Base-by-base conservation (phyloP, 2,797 vertebrate species). In the Silurus aristotelis region DNA sequence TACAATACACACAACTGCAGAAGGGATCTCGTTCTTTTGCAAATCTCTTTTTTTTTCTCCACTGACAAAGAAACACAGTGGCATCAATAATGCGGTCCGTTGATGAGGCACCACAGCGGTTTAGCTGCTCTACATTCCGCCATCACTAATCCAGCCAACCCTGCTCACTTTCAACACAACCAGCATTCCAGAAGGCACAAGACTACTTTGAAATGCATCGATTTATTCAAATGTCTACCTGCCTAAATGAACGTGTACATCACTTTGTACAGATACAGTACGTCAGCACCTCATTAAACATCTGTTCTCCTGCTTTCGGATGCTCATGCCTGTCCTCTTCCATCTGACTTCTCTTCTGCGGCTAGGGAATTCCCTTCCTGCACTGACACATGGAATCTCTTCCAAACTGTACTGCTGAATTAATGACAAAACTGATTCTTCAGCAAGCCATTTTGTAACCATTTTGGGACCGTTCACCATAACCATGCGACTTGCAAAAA, bases 121-220 rank as follows among this genome's bases (percentile, higher is more conserved):
- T 92, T 85, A 90, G 90, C 90, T 95, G 95, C 93, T 94, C 95
- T 93, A 95, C 93, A 95, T 96, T 95, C 85, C 80, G 83, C 90
- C 89, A 84, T 89, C 84, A 64, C 75, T 71, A 87, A 86, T 78
- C 73, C 75, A 63, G 82, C 63, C 55, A 86, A 87, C 19, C 63
- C 83, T 43, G 78, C 87, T 86, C 87, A 84, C 84, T 89, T 64
- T 58, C 27, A 70, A 84, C 56, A 43, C 68, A 60, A 22, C 66
- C 19, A 56, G 46, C 9, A 68, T 14, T 52, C 64, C 48, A 22
- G 20, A 38, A 56, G 5, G 10, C 58, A 66, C 27, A 9, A n/a
- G 48, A 8, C 14, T 68, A 17, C 15, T 81, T 67, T n/a, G 31
- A n/a, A n/a, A 70, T 70, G 14, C n/a, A 80, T 66, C 31, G 31